phyloP scores from a whole-genome alignment of 2,113 vertebrate genomes.

The Junco hyemalis region DNA sequence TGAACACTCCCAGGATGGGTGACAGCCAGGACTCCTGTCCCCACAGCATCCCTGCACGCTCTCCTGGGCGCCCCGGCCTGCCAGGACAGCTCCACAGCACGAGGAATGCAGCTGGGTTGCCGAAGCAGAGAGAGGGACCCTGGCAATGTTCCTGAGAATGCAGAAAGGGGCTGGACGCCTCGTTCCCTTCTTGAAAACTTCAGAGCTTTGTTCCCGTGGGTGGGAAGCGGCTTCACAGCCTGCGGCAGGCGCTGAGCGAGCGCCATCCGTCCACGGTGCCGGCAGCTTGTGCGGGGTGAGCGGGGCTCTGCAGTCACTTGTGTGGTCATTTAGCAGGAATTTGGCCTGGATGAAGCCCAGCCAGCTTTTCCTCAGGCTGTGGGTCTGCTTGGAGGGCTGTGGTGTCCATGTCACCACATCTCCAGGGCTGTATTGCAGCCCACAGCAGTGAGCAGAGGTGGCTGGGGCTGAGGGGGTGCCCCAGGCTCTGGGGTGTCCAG shows the following conservation, averaged over 20 bases:
- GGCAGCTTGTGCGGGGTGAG: background rate
- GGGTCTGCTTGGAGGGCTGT: background rate
- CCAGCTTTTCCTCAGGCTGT: background rate
- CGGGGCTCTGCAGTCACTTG: background rate
- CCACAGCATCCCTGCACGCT: background rate
- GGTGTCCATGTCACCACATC: accelerated
- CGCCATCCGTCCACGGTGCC: background rate
- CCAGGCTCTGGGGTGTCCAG: background rate
- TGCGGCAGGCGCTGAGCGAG: background rate
- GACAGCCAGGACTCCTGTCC: background rate
- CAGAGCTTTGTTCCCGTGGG: slow-evolving; percentile 46
- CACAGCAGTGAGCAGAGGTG: accelerated
- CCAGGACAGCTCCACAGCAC: background rate
- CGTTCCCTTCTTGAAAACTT: slow-evolving; percentile 46
- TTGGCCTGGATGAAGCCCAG: background rate
- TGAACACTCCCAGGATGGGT: background rate
- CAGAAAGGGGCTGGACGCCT: slow-evolving; percentile 9
- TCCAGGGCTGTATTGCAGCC: background rate
- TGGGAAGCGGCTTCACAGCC: background rate
- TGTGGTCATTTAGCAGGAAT: background rate
- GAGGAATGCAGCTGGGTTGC: background rate
- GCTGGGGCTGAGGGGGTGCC: background rate
- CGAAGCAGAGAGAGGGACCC: background rate
- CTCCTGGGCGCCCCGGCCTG: background rate
- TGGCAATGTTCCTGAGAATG: background rate